Conservation (phyloP, 2,113 vertebrate species). For the Erythrolamprus reginae region DNA sequence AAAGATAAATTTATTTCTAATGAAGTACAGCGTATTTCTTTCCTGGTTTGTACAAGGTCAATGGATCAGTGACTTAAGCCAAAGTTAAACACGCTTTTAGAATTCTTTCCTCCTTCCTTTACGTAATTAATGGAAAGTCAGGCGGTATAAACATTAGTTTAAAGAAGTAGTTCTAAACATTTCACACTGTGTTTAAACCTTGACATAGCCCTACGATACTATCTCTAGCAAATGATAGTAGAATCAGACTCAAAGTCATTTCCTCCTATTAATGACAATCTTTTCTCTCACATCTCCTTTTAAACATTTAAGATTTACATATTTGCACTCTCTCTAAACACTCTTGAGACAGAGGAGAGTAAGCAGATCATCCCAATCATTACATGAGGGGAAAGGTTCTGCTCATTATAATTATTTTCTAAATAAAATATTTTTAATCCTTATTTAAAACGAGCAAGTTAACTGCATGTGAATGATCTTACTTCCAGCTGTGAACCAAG, state of each 20-base stretch:
- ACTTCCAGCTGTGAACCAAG: conserved; percentile 9
- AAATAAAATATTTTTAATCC: conserved; percentile 52
- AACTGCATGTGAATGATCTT: conserved; percentile 33
- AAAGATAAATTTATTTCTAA: not conserved
- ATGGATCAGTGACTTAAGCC: not conserved
- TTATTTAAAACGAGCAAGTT: conserved; percentile 36
- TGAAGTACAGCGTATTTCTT: not conserved
- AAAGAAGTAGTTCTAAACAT: not conserved
- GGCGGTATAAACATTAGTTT: not conserved
- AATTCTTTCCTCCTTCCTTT: not conserved
- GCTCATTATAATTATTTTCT: conserved; percentile 46
- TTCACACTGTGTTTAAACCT: not conserved
- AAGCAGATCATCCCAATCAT: conserved; percentile 39
- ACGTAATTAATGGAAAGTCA: not conserved
- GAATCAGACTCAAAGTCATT: conserved; percentile 17
- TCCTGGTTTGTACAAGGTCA: not conserved
- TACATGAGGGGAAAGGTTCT: conserved; percentile 45
- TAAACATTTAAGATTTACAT: conserved; percentile 39
- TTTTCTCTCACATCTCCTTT: conserved; percentile 23
- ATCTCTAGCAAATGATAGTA: not conserved
- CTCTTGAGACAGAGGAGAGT: conserved; percentile 38
- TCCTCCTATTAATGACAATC: conserved; percentile 17
- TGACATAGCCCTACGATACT: not conserved
- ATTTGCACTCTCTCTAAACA: conserved; percentile 44
- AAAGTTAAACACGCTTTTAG: not conserved